Base-by-base conservation (phyloP, 2,888 invertebrate genomes). In the Cephus nigrinus region DNA sequence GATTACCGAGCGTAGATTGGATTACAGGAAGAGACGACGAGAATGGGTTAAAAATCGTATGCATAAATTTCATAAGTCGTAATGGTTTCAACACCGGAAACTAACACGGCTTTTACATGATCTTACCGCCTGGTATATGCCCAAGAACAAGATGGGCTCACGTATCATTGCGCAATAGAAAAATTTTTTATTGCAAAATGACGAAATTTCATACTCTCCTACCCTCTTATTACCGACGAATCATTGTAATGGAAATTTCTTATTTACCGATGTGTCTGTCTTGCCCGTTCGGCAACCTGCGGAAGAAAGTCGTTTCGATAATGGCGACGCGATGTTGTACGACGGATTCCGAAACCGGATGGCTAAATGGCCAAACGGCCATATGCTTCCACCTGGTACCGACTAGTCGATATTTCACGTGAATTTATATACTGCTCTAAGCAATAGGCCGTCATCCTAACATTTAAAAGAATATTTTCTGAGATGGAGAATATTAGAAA, bases 1-100 rank as follows among this genome's bases (percentile, higher is more conserved):
- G 55, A 55, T 55, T 23, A 15, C 55, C 55, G 23, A 55, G 23
- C 9, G 55, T 23, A 23, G 23, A 55, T 55, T 23, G 2, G 55
- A 23, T 55, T 55, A 23, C 9, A 55, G 23, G 55, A 55, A 55
- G 23, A 55, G 23, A 55, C 9, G 55, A 55, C 1, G 23, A 15
- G 23, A 23, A 23, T 15, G 9, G 0, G 9, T 55, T 55, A 23
- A 55, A 23, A 55, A 9, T 15, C 23, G 23, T 55, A 55, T 55
- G 9, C 23, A 23, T 55, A 55, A 55, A 55, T 55, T 23, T 55
- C 55, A 55, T 23, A 55, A 55, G 55, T 55, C 55, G 55, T 55
- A 55, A 32, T 31, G 36, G 30, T 77, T 77, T 77, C 77, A 74
- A 77, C 69, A 77, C 77, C 77, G 77, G 77, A 75, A 77, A 77